These are phyloP conservation scores for Dryas iulia DNA, from an alignment of 1,140 invertebrate genomes.

Conservation along the genomic window DNA sequence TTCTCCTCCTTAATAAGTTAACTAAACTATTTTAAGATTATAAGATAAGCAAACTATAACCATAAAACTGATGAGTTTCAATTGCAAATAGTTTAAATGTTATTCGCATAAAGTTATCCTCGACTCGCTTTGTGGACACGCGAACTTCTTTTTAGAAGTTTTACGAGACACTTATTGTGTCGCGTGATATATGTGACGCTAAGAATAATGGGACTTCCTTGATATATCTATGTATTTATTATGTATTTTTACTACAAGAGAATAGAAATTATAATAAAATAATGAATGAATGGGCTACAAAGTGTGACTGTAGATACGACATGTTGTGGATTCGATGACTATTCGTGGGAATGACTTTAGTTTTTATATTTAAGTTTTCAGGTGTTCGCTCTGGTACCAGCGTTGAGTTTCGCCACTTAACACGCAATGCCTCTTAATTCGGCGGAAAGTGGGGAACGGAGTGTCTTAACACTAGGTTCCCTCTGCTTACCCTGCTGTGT, in stretches of 20 bases:
- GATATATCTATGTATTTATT: neutral
- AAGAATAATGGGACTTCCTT: neutral
- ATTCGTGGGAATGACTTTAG: too few species aligned
- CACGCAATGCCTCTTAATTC: too few species aligned
- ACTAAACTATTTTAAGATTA: too few species aligned
- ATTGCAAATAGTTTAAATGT: neutral
- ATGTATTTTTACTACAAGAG: neutral
- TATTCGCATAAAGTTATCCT: neutral
- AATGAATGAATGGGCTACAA: neutral
- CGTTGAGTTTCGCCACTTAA: too few species aligned
- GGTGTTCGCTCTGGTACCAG: too few species aligned
- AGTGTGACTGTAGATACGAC: too few species aligned
- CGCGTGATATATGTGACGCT: neutral
- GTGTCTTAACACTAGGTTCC: too few species aligned
- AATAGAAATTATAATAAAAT: neutral
- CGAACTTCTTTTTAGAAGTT: neutral
- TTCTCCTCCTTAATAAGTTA: too few species aligned
- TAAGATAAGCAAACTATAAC: neutral
- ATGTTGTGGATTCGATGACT: too few species aligned
- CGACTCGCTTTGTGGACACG: neutral
- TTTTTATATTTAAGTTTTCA: too few species aligned
- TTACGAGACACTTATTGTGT: conserved; percentile 3
- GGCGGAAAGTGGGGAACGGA: too few species aligned
- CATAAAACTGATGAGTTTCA: neutral
- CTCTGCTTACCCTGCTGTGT: too few species aligned